These are phyloP conservation scores for Pasiphila rectangulata DNA, from an alignment of 2,888 invertebrate species.

Conservation along the genomic window DNA sequence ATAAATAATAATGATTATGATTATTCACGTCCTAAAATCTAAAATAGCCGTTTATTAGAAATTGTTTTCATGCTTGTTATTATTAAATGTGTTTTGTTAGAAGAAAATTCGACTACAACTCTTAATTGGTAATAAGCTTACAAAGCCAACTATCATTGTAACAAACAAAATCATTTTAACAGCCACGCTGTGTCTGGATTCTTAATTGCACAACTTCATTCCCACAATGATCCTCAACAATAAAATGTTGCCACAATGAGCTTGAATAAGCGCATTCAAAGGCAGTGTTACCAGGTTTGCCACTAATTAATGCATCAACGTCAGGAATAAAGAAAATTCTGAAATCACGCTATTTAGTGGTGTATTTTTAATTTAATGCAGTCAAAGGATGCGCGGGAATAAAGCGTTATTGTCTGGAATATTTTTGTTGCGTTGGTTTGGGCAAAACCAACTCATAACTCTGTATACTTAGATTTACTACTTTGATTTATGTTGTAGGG, in stretches of 20 bases:
- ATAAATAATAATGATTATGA: too few relatives aligned
- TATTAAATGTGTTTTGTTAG: too few relatives aligned
- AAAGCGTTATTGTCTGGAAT: too few relatives aligned
- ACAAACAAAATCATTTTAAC: conserved; percentile 6
- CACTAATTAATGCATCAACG: conserved; percentile 57
- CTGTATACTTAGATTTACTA: too few relatives aligned
- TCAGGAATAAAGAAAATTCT: conserved; percentile 27
- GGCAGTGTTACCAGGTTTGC: conserved; percentile 38
- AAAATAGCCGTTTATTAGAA: too few relatives aligned
- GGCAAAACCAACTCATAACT: too few relatives aligned
- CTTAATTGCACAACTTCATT: conserved; percentile 29
- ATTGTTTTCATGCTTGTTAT: too few relatives aligned
- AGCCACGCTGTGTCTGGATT: conserved; percentile 12
- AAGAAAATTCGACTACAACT: neutral
- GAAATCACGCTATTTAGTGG: conserved; percentile 30
- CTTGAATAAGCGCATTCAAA: conserved; percentile 48
- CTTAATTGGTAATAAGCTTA: neutral
- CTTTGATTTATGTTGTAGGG: too few relatives aligned
- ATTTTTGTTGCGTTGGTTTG: too few relatives aligned
- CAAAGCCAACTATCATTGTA: neutral
- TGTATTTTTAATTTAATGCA: conserved; percentile 31
- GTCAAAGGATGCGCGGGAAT: conserved; percentile 24
- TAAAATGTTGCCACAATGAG: conserved; percentile 52
- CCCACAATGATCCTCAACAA: conserved; percentile 41
- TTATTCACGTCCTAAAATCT: too few relatives aligned